A percentile compares a stretch with the other conserved stretches of the same genome.
Evolutionary conservation across 1,140 invertebrate species (phyloP).

Genomic region (Bacillus rossius): DNA sequence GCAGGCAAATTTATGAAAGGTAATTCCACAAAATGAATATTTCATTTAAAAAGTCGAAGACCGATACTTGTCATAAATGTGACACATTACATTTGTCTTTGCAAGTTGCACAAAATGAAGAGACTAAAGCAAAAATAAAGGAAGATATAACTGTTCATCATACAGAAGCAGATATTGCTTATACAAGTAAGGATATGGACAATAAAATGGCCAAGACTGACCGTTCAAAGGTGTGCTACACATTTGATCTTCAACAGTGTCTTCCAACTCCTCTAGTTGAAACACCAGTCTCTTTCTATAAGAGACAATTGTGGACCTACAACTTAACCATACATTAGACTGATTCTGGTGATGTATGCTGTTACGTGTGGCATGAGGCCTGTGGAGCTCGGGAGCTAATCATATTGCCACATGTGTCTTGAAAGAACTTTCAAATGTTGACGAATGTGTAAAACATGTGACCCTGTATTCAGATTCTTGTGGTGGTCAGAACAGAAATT

Average conservation of each 20-base stretch:
- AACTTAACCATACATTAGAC: slow-evolving; percentile 16
- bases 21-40: slow-evolving; percentile 17
- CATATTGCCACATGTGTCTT: slow-evolving; percentile 11
- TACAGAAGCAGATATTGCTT: too few relatives aligned
- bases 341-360: too few relatives aligned
- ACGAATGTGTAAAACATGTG: not conserved
- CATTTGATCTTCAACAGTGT: slow-evolving; percentile 16
- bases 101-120: slow-evolving; percentile 25
- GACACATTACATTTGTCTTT: slow-evolving; percentile 14
- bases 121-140: too few relatives aligned
- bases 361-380: too few relatives aligned
- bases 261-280: slow-evolving; percentile 14
- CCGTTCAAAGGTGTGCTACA: not conserved
- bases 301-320: slow-evolving; percentile 15
- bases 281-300: slow-evolving; percentile 15
- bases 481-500: slow-evolving; percentile 18
- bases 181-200: too few relatives aligned
- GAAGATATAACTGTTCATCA: too few relatives aligned
- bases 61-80: slow-evolving; percentile 21
- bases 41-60: slow-evolving; percentile 16
- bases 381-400: too few relatives aligned
- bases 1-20: slow-evolving; percentile 5
- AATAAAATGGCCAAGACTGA: too few relatives aligned
- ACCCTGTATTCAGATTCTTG: slow-evolving; percentile 9
- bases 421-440: not conserved